Base-by-base conservation (phyloP, 2,113 vertebrate species). In the Machaerirhynchus nigripectus region DNA sequence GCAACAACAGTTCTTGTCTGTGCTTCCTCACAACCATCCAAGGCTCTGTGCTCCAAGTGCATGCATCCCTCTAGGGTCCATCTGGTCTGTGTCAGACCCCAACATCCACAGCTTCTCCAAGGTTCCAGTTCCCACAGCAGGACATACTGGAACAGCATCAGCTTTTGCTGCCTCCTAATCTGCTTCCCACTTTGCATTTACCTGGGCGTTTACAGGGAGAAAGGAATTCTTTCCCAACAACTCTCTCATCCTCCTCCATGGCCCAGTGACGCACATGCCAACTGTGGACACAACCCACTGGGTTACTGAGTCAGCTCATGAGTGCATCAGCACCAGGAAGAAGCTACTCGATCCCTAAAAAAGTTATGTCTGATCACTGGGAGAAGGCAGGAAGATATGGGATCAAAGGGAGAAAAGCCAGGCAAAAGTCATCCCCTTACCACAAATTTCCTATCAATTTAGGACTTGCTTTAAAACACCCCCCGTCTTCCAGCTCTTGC, bases 61-160 rank as follows among this genome's bases (percentile, higher is more conserved):
- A 13, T 0, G 0, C 8, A 47, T 77, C 15, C 17, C 15, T 53
- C 52, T 53, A 0, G 0, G 23, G 14, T 68, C n/a, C 31, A 9
- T 5, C n/a, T 19, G 8, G 14, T 82, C 60, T 49, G 31, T 27
- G 7, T 18, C 44, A 44, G 60, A 87, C 24, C 20, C n/a, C 42
- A 56, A 19, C 0, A 3, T 13, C 37, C 70, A 42, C 15, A 8
- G 60, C 42, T 63, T 61, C 53, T 47, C 19, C n/a, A 14, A 33
- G 31, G 28, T 55, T 61, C 76, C 46, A 9, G 3, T 53, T 50
- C 44, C 50, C 56, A 55, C 20, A 15, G n/a, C 27, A 76, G 63
- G 31, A 60, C 33, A 19, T 14, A 5, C 27, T 77, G 27, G 18
- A 68, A 33, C 71, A 86, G 35, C 26, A 86, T 26, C 52, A 31